These are phyloP conservation scores for Penaeus japonicus DNA, from an alignment of 1,140 invertebrate genomes.

Conservation along the genomic window DNA sequence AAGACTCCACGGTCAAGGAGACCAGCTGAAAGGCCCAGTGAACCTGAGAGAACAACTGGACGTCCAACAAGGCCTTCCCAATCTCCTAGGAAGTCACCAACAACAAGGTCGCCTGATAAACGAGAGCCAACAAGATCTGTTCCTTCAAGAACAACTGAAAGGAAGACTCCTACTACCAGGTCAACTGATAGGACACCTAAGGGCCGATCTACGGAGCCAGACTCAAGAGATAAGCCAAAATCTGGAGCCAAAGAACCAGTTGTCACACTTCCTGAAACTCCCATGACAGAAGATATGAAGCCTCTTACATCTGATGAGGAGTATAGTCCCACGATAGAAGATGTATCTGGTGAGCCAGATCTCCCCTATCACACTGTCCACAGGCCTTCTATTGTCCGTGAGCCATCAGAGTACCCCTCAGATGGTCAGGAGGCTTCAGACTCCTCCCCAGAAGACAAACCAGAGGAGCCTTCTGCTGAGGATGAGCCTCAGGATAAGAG, in stretches of 20 bases:
- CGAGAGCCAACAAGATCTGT: constrained; percentile 15
- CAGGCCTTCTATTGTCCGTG: constrained; percentile 55
- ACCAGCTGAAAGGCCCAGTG: constrained; percentile 15
- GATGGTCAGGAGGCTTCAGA: constrained; percentile 17
- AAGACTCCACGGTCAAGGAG: constrained; percentile 26
- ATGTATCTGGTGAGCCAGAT: constrained; percentile 54
- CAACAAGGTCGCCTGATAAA: constrained; percentile 47
- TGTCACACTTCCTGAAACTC: constrained; percentile 56
- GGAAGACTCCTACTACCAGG: constrained; percentile 24
- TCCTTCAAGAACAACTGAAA: constrained; percentile 16
- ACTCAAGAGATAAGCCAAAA: background rate
- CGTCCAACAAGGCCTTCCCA: constrained; percentile 33
- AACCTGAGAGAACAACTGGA: constrained; percentile 25
- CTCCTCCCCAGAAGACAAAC: background rate
- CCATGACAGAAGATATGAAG: constrained; percentile 58
- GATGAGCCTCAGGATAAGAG: background rate
- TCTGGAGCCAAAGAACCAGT: constrained; percentile 41
- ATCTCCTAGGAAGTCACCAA: constrained; percentile 33
- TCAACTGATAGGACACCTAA: background rate
- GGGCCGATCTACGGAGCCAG: background rate
- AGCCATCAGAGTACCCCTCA: constrained; percentile 53
- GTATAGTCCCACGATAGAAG: constrained; percentile 49
- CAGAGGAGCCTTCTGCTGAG: background rate
- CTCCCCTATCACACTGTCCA: constrained; percentile 55
- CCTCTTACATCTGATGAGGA: constrained; percentile 32